These are phyloP conservation scores for Synanthedon myopaeformis DNA, from an alignment of 2,888 invertebrate species.

Conservation along the genomic window DNA sequence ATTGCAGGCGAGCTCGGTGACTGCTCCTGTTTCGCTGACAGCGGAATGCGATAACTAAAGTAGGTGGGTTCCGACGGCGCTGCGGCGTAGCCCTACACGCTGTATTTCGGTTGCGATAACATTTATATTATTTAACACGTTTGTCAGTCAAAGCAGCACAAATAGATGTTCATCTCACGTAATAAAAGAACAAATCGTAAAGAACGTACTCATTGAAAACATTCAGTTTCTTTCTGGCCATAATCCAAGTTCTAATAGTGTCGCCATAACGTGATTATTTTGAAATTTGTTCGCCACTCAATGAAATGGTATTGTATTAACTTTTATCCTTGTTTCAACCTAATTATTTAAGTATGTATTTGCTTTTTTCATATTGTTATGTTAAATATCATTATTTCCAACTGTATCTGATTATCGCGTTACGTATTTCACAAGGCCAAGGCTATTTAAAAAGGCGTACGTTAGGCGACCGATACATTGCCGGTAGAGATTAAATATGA, in stretches of 20 bases:
- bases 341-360: neutral
- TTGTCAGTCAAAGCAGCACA: constrained; percentile 21
- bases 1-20: constrained; percentile 37
- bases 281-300: constrained; percentile 7
- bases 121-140: constrained; percentile 25
- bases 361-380: neutral
- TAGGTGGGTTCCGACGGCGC: constrained; percentile 17
- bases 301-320: neutral
- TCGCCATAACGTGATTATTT: constrained; percentile 10
- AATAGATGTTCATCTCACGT: constrained; percentile 16
- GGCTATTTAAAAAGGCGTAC: constrained; percentile 31
- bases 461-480: constrained; percentile 8
- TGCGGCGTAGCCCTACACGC: constrained; percentile 22
- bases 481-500: constrained; percentile 8
- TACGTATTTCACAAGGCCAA: constrained; percentile 37
- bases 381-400: constrained; percentile 15
- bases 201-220: constrained; percentile 8
- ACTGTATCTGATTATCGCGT: constrained; percentile 43
- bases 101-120: constrained; percentile 46
- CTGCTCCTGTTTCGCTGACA: constrained; percentile 57
- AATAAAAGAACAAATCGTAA: constrained; percentile 14
- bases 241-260: constrained; percentile 21
- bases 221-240: constrained; percentile 19
- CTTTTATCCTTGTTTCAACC: neutral
- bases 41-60: constrained; percentile 59